phyloP scores from a whole-genome alignment of 2,113 vertebrate genomes.

The Haliaeetus leucogaster region DNA sequence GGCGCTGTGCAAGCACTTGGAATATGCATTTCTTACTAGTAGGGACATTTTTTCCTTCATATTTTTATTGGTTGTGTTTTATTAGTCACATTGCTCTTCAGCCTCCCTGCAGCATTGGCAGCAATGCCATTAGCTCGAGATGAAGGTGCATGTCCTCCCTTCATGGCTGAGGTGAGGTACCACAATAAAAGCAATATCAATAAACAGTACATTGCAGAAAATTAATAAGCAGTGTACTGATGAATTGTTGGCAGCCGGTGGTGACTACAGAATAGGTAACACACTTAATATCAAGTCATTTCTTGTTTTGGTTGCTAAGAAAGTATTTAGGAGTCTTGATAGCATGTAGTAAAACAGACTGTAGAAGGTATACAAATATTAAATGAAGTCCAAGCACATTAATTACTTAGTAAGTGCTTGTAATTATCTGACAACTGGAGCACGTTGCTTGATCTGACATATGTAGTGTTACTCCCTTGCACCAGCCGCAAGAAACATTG shows the following conservation, averaged over 20 bases:
- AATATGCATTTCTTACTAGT: conserved; percentile 46
- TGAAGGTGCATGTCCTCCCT: conserved; percentile 37
- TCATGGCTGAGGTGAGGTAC: conserved; percentile 21
- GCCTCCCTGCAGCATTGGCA: conserved; percentile 39
- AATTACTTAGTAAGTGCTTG: background rate
- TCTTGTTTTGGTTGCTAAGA: background rate
- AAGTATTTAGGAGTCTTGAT: background rate
- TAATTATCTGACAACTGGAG: background rate
- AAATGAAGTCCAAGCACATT: background rate
- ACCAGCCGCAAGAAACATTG: background rate
- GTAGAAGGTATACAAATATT: background rate
- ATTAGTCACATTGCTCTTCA: conserved; percentile 58
- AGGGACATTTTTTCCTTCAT: conserved; percentile 51
- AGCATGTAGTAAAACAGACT: background rate
- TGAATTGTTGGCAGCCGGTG: background rate
- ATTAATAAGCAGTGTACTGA: conserved; percentile 20
- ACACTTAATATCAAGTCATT: background rate
- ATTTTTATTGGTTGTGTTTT: conserved; percentile 64
- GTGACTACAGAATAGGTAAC: background rate
- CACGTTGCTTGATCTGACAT: background rate
- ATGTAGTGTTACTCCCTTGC: background rate
- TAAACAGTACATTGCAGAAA: conserved; percentile 6
- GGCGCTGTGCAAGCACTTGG: background rate
- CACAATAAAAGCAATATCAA: conserved; percentile 46
- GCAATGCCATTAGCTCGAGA: conserved; percentile 2